Conservation (phyloP, 2,113 vertebrate genomes). For the Cynoglossus semilaevis region DNA sequence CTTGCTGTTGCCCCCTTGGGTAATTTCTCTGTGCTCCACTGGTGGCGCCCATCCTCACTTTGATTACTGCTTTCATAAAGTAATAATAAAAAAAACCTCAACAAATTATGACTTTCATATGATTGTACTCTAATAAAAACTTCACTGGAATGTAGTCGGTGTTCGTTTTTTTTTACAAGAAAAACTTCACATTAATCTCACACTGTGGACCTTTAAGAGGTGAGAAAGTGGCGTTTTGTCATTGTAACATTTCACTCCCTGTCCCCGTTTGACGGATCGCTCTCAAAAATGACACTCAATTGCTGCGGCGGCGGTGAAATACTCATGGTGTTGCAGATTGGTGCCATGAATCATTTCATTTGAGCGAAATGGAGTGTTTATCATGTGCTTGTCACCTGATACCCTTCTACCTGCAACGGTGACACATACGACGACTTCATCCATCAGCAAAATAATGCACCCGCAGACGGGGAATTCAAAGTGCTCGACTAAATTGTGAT, state of each 20-base stretch:
- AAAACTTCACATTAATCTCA: background rate
- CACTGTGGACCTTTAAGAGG: background rate
- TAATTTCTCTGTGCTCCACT: no score
- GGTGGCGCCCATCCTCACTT: no score
- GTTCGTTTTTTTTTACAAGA: no score
- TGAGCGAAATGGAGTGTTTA: slow-evolving; percentile 29
- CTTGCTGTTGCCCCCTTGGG: no score
- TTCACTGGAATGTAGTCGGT: no score
- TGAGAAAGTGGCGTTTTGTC: slow-evolving; percentile 10
- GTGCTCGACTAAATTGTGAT: slow-evolving; percentile 28
- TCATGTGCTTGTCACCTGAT: slow-evolving; percentile 27
- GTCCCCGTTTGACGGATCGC: slow-evolving; percentile 27
- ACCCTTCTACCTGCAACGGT: slow-evolving; percentile 18
- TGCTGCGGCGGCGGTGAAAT: slow-evolving; percentile 27
- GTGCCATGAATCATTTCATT: slow-evolving; percentile 43
- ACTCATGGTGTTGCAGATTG: slow-evolving; percentile 11
- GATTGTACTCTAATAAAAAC: no score
- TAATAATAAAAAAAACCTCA: no score
- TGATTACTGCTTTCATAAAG: no score
- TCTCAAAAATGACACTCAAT: slow-evolving; percentile 18
- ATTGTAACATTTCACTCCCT: slow-evolving; percentile 4
- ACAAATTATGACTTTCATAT: no score
- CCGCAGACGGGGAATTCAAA: slow-evolving; percentile 22
- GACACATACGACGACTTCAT: slow-evolving; percentile 36
- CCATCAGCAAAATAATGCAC: slow-evolving; percentile 32